A percentile compares a stretch with the other conserved stretches of the same genome.
These are phyloP conservation scores for Poeciliopsis gracilis DNA, from an alignment of 2,797 vertebrate species.

Conservation along the genomic window DNA sequence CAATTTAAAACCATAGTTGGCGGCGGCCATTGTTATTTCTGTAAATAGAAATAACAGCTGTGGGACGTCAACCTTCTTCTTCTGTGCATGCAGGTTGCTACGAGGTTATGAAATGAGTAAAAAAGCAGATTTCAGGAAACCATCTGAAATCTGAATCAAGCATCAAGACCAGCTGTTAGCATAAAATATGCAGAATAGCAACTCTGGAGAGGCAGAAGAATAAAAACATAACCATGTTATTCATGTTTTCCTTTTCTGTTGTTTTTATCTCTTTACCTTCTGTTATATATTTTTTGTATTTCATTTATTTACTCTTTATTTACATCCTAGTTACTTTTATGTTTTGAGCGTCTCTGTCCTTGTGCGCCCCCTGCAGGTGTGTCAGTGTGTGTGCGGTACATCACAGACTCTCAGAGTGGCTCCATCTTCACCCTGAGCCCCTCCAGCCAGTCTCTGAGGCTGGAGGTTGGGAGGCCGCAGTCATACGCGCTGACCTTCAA, in stretches of 20 bases:
- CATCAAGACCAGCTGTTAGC: too few species aligned
- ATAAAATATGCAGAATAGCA: neutral
- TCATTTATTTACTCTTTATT: neutral
- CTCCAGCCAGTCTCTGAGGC: neutral
- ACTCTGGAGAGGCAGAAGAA: neutral
- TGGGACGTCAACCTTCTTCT: too few species aligned
- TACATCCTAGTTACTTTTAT: neutral
- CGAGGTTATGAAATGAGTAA: too few species aligned
- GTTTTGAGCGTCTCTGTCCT: neutral
- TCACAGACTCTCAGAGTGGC: accelerated
- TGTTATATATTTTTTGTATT: neutral
- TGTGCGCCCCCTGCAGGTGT: conserved; percentile 47
- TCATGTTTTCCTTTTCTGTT: neutral
- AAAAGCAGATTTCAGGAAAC: too few species aligned
- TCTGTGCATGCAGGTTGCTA: too few species aligned
- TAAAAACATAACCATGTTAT: too few species aligned
- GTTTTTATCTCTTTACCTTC: neutral
- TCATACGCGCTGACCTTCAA: accelerated
- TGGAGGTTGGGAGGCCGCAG: accelerated
- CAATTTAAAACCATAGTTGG: too few species aligned
- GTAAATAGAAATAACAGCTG: too few species aligned
- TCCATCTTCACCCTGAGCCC: conserved; percentile 46
- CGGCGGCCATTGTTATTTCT: too few species aligned
- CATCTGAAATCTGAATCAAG: too few species aligned
- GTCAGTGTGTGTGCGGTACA: conserved; percentile 64